Evolutionary conservation across 1,140 invertebrate species (phyloP).

Genomic region (Brachystomella parvula): DNA sequence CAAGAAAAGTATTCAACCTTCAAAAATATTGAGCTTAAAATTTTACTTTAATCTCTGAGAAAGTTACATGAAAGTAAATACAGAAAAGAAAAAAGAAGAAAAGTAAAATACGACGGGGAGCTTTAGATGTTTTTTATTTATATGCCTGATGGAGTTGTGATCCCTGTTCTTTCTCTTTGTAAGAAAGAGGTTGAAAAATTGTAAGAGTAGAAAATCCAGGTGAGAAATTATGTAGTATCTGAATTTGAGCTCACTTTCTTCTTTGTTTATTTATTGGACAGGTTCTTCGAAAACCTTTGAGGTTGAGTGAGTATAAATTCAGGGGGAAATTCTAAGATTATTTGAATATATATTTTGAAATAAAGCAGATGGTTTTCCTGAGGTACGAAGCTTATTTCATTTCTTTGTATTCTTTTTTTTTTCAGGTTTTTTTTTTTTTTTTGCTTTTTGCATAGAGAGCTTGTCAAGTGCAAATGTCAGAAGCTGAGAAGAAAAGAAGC

Average conservation of each 20-base stretch:
- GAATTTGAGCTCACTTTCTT: background rate
- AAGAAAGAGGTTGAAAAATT: background rate
- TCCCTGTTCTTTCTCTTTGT: background rate
- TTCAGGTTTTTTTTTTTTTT: background rate
- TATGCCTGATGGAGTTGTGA: background rate
- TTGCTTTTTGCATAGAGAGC: background rate
- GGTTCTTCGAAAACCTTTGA: background rate
- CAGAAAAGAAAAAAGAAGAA: background rate
- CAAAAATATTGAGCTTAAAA: no score
- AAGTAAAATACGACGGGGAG: background rate
- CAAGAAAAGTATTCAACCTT: no score
- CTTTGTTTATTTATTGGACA: background rate
- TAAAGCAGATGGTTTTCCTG: background rate
- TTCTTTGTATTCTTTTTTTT: background rate
- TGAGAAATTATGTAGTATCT: no score
- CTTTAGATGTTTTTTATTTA: background rate
- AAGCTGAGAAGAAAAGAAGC: background rate
- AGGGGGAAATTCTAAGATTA: background rate
- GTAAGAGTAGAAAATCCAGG: no score
- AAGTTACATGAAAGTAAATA: no score
- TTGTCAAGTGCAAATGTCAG: conserved; percentile 9
- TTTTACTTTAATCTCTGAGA: no score
- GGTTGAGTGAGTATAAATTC: background rate
- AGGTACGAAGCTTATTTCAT: background rate
- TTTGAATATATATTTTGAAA: conserved; percentile 3